These are phyloP conservation scores for Acanthopagrus latus DNA, from an alignment of 2,797 vertebrate species.

Conservation along the genomic window DNA sequence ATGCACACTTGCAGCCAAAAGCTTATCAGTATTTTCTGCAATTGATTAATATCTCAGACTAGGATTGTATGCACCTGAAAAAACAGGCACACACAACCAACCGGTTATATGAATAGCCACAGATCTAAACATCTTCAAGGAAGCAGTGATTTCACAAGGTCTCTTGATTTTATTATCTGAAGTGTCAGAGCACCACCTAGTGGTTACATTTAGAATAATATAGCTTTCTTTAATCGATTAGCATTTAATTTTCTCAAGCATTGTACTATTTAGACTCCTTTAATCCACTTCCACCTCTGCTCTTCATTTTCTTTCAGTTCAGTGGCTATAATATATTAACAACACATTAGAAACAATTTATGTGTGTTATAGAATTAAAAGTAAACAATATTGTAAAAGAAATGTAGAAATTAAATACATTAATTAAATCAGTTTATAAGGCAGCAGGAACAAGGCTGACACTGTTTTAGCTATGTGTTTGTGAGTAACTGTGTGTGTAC, in stretches of 20 bases:
- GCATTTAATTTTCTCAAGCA: not conserved
- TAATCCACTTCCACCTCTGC: not conserved
- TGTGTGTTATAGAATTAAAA: not conserved
- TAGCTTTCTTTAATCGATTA: not conserved
- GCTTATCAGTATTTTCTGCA: not conserved
- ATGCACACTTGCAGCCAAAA: not conserved
- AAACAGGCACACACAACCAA: not conserved
- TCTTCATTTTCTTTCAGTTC: not conserved
- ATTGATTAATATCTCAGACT: not conserved
- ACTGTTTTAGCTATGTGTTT: not conserved
- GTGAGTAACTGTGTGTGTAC: not conserved
- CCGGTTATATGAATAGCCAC: not conserved
- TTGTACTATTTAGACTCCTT: not conserved
- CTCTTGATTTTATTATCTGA: constrained; percentile 5
- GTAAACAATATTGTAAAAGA: not conserved
- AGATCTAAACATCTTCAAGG: not conserved
- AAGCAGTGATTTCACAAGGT: not conserved
- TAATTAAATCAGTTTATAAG: not conserved
- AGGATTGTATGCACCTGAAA: not conserved
- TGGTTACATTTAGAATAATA: constrained; percentile 37
- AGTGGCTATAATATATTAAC: constrained; percentile 3
- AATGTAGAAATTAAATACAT: not conserved
- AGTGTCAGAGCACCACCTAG: constrained; percentile 58
- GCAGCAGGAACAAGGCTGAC: not conserved
- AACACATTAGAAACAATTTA: not conserved